These are phyloP conservation scores for Cylindroiulus punctatus DNA, from an alignment of 2,888 invertebrate genomes.

Conservation along the genomic window DNA sequence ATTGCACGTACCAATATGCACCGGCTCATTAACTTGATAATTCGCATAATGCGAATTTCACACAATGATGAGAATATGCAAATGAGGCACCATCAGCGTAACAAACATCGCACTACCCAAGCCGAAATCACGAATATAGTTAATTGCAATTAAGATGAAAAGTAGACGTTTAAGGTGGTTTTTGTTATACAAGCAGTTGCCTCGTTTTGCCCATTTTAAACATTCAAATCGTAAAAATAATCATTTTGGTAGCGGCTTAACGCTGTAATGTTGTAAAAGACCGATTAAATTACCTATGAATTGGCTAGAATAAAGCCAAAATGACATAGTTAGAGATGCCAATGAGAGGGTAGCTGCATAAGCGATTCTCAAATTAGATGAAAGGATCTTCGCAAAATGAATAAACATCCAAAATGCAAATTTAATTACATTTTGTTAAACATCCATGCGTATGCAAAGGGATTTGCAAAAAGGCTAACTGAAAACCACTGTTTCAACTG, in stretches of 20 bases:
- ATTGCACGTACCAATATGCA: constrained; percentile 42
- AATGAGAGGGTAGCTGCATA: neutral
- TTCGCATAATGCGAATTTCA: constrained; percentile 32
- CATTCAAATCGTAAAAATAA: constrained; percentile 7
- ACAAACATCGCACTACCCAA: neutral
- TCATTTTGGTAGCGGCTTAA: neutral
- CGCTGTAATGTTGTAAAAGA: neutral
- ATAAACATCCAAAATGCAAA: too few relatives aligned
- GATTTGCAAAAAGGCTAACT: too few relatives aligned
- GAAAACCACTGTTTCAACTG: too few relatives aligned
- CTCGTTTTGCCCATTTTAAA: neutral
- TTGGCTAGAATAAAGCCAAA: neutral
- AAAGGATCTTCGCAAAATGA: neutral
- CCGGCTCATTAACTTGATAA: constrained; percentile 43
- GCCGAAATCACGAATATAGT: constrained; percentile 5
- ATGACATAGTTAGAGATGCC: neutral
- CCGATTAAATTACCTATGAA: neutral
- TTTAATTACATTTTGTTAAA: too few relatives aligned
- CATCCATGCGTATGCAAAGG: too few relatives aligned
- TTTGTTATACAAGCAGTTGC: constrained; percentile 6
- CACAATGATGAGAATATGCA: constrained; percentile 45
- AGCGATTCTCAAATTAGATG: neutral
- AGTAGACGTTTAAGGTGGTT: neutral
- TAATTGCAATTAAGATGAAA: constrained; percentile 6
- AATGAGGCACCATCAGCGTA: neutral